These are phyloP conservation scores for Stomatorhinus ivindoensis DNA, from an alignment of 2,113 vertebrate genomes.

Conservation along the genomic window DNA sequence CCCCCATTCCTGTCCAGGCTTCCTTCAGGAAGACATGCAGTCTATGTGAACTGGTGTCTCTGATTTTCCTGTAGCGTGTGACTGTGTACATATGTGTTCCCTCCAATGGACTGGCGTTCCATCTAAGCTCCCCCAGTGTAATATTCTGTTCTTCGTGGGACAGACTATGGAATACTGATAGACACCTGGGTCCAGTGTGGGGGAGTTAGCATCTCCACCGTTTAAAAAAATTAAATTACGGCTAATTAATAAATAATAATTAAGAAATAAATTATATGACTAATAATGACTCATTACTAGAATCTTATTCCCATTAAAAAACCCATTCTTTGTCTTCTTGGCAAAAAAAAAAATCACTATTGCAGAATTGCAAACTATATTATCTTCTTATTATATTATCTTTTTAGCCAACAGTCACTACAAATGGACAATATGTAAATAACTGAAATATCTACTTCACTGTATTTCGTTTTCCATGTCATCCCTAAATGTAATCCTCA, in stretches of 20 bases:
- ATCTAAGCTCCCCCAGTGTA: neutral
- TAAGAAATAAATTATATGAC: too few relatives aligned
- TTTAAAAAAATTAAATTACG: neutral
- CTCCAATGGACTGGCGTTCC: neutral
- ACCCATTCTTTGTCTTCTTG: neutral
- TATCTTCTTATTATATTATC: neutral
- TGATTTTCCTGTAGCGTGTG: neutral
- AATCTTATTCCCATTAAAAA: neutral
- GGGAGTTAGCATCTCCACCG: neutral
- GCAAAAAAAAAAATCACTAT: neutral
- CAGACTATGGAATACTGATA: neutral
- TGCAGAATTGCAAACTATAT: neutral
- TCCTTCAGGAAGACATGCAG: neutral
- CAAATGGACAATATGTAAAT: neutral
- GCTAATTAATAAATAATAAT: too few relatives aligned
- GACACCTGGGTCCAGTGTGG: neutral
- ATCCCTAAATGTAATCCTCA: neutral
- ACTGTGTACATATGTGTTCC: neutral
- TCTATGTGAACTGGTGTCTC: too few relatives aligned
- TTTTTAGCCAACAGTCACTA: neutral
- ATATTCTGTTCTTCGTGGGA: neutral
- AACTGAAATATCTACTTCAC: neutral
- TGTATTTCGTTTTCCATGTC: neutral
- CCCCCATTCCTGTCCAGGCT: neutral
- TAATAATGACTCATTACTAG: neutral